Conservation (phyloP, 2,113 vertebrate species). For the Zingel zingel region DNA sequence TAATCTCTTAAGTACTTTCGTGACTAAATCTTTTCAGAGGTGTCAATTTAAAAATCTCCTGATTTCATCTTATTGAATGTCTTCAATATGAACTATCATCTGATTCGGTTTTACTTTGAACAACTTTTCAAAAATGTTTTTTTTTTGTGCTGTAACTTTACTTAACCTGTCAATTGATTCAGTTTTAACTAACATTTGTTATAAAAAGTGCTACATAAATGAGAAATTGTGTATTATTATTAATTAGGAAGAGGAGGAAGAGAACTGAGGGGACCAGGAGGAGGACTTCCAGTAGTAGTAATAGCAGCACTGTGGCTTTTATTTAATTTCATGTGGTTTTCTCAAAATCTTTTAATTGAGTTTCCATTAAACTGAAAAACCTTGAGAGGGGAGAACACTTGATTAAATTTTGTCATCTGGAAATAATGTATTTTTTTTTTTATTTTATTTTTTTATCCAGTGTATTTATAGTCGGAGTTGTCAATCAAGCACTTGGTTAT, state of each 20-base stretch:
- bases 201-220: background rate
- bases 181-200: background rate
- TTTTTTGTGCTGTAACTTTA: background rate
- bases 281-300: background rate
- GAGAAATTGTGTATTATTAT: background rate
- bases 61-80: background rate
- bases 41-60: background rate
- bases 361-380: slow-evolving; percentile 36
- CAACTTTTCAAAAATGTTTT: background rate
- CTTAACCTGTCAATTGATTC: background rate
- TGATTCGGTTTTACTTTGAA: background rate
- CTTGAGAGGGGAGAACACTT: slow-evolving; percentile 5
- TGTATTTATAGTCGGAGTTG: background rate
- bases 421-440: slow-evolving; percentile 13
- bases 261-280: too few species aligned
- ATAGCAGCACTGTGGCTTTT: background rate
- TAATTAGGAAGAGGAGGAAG: background rate
- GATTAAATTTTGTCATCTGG: slow-evolving; percentile 21
- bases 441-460: background rate
- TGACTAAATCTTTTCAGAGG: background rate
- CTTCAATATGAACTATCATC: background rate
- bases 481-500: background rate
- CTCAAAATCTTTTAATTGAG: slow-evolving; percentile 37
- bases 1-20: slow-evolving; percentile 5
- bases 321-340: slow-evolving; percentile 4